These are phyloP conservation scores for Corythoichthys intestinalis DNA, from an alignment of 2,113 vertebrate species.

Conservation along the genomic window DNA sequence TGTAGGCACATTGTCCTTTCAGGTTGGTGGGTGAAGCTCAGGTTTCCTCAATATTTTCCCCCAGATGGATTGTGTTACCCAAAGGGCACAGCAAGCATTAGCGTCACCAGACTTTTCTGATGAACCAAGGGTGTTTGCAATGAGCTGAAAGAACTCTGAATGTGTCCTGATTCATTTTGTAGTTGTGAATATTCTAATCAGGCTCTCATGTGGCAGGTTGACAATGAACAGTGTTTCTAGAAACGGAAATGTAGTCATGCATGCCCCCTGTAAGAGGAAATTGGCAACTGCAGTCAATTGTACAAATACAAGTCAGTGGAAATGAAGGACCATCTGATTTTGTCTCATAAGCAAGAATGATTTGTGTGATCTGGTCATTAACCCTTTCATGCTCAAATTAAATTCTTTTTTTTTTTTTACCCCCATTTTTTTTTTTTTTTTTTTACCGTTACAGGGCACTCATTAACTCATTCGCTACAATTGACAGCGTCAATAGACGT, in stretches of 20 bases:
- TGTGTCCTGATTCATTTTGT: slow-evolving; percentile 54
- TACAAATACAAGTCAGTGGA: not conserved
- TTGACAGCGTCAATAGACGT: too few relatives aligned
- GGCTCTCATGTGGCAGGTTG: slow-evolving; percentile 24
- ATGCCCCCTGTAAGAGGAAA: slow-evolving; percentile 66
- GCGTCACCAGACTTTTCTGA: slow-evolving; percentile 60
- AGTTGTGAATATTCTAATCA: slow-evolving; percentile 29
- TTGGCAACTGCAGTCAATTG: slow-evolving; percentile 48
- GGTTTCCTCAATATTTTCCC: slow-evolving; percentile 90
- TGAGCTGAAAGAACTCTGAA: slow-evolving; percentile 64
- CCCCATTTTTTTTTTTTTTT: too few relatives aligned
- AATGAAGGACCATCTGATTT: slow-evolving; percentile 27
- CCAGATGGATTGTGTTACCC: slow-evolving; percentile 83
- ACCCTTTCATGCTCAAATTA: too few relatives aligned
- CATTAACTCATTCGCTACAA: not conserved
- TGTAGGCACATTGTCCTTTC: slow-evolving; percentile 95
- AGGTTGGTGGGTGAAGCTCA: slow-evolving; percentile 78
- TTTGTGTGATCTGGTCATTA: not conserved
- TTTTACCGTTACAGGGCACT: not conserved
- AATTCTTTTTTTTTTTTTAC: too few relatives aligned
- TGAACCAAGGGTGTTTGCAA: slow-evolving; percentile 67
- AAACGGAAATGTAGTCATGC: slow-evolving; percentile 50
- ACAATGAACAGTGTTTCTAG: slow-evolving; percentile 29
- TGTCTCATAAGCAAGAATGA: slow-evolving; percentile 25
- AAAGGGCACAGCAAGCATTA: slow-evolving; percentile 78